Conservation (phyloP, 2,888 invertebrate species). For the Noctua janthina region DNA sequence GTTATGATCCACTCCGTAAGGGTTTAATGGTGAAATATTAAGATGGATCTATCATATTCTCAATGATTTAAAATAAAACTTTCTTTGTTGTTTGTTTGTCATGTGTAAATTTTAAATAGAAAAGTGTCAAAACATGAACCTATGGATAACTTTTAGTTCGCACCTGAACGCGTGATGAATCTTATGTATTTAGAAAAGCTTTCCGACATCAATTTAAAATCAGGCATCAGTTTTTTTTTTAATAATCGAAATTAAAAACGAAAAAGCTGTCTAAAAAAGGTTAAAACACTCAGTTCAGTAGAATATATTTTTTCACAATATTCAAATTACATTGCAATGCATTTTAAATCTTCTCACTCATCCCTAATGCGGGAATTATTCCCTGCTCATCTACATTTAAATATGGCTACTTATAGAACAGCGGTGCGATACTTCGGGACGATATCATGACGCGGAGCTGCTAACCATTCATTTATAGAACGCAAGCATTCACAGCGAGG, state of each 20-base stretch:
- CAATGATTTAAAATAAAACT: not conserved
- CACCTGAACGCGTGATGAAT: not conserved
- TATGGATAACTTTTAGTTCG: not conserved
- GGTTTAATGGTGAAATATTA: constrained; percentile 53
- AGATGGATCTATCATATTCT: constrained; percentile 10
- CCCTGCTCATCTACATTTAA: constrained; percentile 59
- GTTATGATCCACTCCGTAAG: constrained; percentile 56
- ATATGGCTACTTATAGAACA: constrained; percentile 62
- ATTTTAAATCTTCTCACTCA: constrained; percentile 54
- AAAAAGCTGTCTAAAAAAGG: not conserved
- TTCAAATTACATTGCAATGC: constrained; percentile 39
- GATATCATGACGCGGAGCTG: constrained; percentile 58
- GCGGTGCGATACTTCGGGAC: constrained; percentile 57
- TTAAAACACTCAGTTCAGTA: not conserved
- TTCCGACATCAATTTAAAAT: not conserved
- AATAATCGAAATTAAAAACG: too few relatives aligned
- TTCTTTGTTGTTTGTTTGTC: not conserved
- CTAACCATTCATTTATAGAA: constrained; percentile 65
- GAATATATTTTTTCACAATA: constrained; percentile 19
- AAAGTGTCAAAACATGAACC: not conserved
- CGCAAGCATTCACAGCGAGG: constrained; percentile 64
- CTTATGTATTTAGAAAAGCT: not conserved
- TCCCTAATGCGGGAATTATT: constrained; percentile 65
- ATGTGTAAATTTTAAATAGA: not conserved
- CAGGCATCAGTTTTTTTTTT: not conserved